Evolutionary conservation across 2,888 invertebrate genomes (phyloP), one percentile per base, ranked within the genome.

Genomic region (Pachliopta kotzebuea): DNA sequence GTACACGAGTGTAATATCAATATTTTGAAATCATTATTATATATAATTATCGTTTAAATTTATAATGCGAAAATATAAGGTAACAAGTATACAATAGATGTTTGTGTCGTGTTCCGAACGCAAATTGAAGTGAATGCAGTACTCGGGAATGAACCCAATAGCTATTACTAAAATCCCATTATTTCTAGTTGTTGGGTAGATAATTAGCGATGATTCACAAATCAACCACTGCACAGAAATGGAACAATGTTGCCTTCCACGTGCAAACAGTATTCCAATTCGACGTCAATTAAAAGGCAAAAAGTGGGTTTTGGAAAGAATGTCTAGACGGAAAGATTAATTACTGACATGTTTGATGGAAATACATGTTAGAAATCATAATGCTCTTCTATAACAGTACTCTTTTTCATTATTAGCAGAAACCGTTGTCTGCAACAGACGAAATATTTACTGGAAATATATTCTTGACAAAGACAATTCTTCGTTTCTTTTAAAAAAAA

Each of bases 141-240:
- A 24, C 60, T 63, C 49, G 42, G 49, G 21, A 61, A 55, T 45
- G 31, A 49, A 55, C 37, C 50, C 50, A 50, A 62, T 54, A 49
- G 65, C 57, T 61, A 54, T 61, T 23, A 60, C 37, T 56, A 54
- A 61, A 63, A 57, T 53, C 54, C 24, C 53, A 65, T 61, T 60
- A 63, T 49, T 49, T 50, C 59, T 55, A 63, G 55, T 63, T 26
- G 63, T 31, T 63, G n/a, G 63, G 55, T 31, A 50, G 59, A 14
- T 63, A 63, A 63, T 63, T 60, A 63, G 54, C n/a, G 59, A 62
- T 55, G 55, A 49, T 63, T 59, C 59, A 58, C 57, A 58, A 63
- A 59, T 54, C 55, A 55, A 60, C 55, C 59, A 55, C 55, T 60
- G 31, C 55, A 56, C 55, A 31, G 59, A 59, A 63, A 55, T 55